A percentile compares a stretch with the other conserved stretches of the same genome.
Conservation (phyloP, 1,140 invertebrate genomes). For the Hycleus cichorii region DNA sequence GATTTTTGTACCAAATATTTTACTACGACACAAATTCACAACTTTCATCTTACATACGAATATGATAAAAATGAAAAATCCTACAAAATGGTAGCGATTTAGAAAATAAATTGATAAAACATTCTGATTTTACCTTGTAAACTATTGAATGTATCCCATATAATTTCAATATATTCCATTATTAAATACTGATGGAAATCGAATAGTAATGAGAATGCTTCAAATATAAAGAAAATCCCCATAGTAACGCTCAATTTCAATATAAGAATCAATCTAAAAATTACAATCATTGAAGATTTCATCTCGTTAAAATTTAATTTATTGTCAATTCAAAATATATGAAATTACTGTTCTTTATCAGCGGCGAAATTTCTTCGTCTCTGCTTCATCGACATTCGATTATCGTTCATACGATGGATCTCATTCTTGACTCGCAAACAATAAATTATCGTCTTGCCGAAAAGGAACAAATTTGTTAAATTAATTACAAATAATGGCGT, state of each 20-base stretch:
- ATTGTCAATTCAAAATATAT: not conserved
- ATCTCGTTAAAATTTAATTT: not conserved
- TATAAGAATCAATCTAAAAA: conserved; percentile 47
- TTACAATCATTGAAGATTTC: not conserved
- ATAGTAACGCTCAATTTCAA: conserved; percentile 53
- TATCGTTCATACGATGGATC: conserved; percentile 40
- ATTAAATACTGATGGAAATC: conserved; percentile 14
- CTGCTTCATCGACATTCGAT: conserved; percentile 27
- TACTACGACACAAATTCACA: not conserved
- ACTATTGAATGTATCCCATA: conserved; percentile 14
- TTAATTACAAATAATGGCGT: conserved; percentile 36
- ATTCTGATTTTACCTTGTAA: not conserved
- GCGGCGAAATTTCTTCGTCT: conserved; percentile 40
- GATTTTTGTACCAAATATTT: not conserved
- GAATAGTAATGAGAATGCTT: conserved; percentile 41
- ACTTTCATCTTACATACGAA: conserved; percentile 3
- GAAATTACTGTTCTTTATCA: conserved; percentile 44
- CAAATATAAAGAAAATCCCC: conserved; percentile 51
- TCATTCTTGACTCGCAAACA: conserved; percentile 46
- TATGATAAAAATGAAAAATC: conserved; percentile 3
- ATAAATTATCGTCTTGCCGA: conserved; percentile 42
- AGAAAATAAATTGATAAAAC: not conserved
- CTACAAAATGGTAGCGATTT: not conserved
- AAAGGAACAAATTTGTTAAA: conserved; percentile 43
- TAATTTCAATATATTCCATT: conserved; percentile 21